Percentiles rank a stretch among this genome's conserved stretches.
phyloP scores from a whole-genome alignment of 1,140 invertebrate genomes.

The Musca domestica region DNA sequence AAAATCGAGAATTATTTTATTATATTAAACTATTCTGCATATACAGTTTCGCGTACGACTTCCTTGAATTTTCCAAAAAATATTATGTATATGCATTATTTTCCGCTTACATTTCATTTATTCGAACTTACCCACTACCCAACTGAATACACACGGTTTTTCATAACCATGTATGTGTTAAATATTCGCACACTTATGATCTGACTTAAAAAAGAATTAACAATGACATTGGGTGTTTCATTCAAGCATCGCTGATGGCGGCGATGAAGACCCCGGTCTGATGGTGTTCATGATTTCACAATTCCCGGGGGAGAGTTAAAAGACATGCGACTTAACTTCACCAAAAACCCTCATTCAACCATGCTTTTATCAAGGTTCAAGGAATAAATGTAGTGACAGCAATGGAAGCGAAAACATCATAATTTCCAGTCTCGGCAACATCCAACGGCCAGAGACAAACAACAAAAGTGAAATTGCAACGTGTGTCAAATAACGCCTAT shows the following conservation, averaged over 20 bases:
- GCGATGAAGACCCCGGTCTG: background rate
- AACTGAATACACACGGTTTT: no score
- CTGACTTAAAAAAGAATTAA: constrained; percentile 17
- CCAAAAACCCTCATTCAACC: background rate
- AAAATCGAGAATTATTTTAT: no score
- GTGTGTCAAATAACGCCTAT: constrained; percentile 27
- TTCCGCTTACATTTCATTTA: no score
- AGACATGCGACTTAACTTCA: constrained; percentile 10
- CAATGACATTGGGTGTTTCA: constrained; percentile 1
- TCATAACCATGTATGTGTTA: background rate
- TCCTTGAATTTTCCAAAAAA: no score
- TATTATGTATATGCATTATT: no score
- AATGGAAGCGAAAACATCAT: background rate
- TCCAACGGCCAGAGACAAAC: background rate
- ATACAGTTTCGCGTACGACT: no score
- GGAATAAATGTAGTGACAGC: background rate
- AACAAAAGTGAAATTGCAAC: constrained; percentile 22
- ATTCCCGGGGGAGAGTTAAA: constrained; percentile 4
- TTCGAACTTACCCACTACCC: no score
- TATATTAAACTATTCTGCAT: no score
- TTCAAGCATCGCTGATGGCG: background rate
- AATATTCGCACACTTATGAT: constrained; percentile 15
- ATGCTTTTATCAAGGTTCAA: background rate
- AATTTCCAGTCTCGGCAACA: background rate
- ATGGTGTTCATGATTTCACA: background rate